Percentiles rank a stretch among this genome's conserved stretches.
These are phyloP conservation scores for Drepana arcuata DNA, from an alignment of 1,140 invertebrate genomes.

Conservation along the genomic window DNA sequence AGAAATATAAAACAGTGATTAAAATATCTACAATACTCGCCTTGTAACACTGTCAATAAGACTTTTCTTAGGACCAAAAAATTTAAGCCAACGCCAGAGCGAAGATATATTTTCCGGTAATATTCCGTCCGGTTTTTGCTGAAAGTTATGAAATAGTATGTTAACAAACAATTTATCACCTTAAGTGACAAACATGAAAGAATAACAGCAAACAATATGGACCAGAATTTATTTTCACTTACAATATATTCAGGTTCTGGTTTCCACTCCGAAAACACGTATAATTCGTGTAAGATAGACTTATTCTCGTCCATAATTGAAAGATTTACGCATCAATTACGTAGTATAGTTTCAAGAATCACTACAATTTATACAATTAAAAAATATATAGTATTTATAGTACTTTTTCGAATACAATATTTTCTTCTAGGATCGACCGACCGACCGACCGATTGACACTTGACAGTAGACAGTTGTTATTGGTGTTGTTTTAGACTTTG, in stretches of 20 bases:
- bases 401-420: no score
- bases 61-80: slow-evolving; percentile 58
- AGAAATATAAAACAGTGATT: neutral
- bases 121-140: slow-evolving; percentile 62
- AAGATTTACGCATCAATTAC: no score
- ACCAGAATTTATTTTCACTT: slow-evolving; percentile 8
- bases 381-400: no score
- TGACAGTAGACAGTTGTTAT: no score
- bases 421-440: neutral
- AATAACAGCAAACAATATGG: neutral
- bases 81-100: slow-evolving; percentile 55
- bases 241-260: slow-evolving; percentile 64
- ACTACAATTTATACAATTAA: no score
- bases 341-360: no score
- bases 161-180: neutral
- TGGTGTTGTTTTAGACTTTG: no score
- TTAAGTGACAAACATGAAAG: neutral
- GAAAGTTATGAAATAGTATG: slow-evolving; percentile 14
- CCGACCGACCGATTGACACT: neutral
- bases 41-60: slow-evolving; percentile 49
- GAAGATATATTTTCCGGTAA: slow-evolving; percentile 58
- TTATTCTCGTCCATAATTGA: slow-evolving; percentile 40
- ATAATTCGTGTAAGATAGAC: slow-evolving; percentile 58
- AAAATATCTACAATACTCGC: slow-evolving; percentile 30
- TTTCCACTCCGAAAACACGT: slow-evolving; percentile 66